Evolutionary conservation across 2,797 vertebrate genomes (phyloP).

Genomic region (Vultur gryphus): DNA sequence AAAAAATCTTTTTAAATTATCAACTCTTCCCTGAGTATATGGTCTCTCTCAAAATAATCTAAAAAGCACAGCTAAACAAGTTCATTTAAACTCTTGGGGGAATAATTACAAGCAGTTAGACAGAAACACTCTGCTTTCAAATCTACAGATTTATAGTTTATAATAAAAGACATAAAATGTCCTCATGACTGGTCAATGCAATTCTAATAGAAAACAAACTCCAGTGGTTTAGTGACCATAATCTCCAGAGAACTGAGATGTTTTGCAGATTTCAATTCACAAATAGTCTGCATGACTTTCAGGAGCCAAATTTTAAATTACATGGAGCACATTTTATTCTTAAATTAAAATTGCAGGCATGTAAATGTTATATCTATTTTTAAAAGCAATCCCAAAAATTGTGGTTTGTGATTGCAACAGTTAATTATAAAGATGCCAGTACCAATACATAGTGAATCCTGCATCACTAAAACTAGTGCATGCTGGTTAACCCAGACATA

Average conservation of each 20-base stretch:
- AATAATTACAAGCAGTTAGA: conserved; percentile 57
- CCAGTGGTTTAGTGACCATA: conserved; percentile 37
- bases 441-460: conserved; percentile 54
- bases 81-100: conserved; percentile 28
- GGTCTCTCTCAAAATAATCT: conserved; percentile 23
- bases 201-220: conserved; percentile 50
- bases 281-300: conserved; percentile 74
- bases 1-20: conserved; percentile 19
- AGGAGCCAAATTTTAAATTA: conserved; percentile 75
- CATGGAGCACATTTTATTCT: conserved; percentile 78
- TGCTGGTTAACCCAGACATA: conserved; percentile 77
- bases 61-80: conserved; percentile 38
- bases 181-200: conserved; percentile 12
- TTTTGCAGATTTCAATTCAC: conserved; percentile 70
- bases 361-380: conserved; percentile 76
- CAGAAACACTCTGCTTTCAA: conserved; percentile 51
- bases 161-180: conserved; percentile 45
- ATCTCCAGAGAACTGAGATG: conserved; percentile 31
- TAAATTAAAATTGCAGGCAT: conserved; percentile 78
- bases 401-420: conserved; percentile 72
- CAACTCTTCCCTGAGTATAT: not conserved
- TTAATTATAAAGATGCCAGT: conserved; percentile 71
- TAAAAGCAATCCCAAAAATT: conserved; percentile 73
- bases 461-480: conserved; percentile 63
- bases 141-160: conserved; percentile 52